Conservation (phyloP, 2,888 invertebrate genomes). For the Spatulosminthurus flaviceps region DNA sequence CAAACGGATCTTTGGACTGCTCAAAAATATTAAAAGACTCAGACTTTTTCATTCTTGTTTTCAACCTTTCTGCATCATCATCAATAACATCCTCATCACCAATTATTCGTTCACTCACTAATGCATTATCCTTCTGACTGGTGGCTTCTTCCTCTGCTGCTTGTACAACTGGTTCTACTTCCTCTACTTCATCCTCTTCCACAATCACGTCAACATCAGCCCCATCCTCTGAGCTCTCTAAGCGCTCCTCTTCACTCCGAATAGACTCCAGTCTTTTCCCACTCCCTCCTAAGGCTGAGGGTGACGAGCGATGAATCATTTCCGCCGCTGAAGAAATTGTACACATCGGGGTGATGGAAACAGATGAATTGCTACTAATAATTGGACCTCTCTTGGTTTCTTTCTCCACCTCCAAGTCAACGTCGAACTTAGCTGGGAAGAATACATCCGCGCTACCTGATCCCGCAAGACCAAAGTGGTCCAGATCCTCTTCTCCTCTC, state of each 20-base stretch:
- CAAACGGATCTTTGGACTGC: conserved; percentile 86
- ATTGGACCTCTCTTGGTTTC: conserved; percentile 5
- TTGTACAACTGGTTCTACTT: conserved; percentile 50
- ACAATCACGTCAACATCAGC: conserved; percentile 68
- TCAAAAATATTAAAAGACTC: conserved; percentile 91
- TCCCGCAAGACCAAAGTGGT: neutral
- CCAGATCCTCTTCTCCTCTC: conserved; percentile 15
- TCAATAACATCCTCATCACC: conserved; percentile 22
- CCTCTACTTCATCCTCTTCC: conserved; percentile 64
- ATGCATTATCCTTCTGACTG: neutral
- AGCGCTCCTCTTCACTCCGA: conserved; percentile 61
- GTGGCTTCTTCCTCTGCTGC: neutral
- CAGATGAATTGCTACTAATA: conserved; percentile 2
- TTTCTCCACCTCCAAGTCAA: conserved; percentile 49
- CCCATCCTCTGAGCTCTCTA: conserved; percentile 57
- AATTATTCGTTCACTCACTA: conserved; percentile 15
- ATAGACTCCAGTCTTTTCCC: conserved; percentile 60
- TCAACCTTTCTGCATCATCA: neutral
- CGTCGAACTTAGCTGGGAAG: conserved; percentile 61
- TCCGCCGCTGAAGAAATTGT: conserved; percentile 50
- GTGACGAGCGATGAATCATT: neutral
- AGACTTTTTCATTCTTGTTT: conserved; percentile 76
- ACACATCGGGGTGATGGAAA: conserved; percentile 15
- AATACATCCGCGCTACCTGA: conserved; percentile 52
- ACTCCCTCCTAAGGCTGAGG: conserved; percentile 21